Base-by-base conservation (phyloP, 2,797 vertebrate species). In the Calcarius lapponicus region DNA sequence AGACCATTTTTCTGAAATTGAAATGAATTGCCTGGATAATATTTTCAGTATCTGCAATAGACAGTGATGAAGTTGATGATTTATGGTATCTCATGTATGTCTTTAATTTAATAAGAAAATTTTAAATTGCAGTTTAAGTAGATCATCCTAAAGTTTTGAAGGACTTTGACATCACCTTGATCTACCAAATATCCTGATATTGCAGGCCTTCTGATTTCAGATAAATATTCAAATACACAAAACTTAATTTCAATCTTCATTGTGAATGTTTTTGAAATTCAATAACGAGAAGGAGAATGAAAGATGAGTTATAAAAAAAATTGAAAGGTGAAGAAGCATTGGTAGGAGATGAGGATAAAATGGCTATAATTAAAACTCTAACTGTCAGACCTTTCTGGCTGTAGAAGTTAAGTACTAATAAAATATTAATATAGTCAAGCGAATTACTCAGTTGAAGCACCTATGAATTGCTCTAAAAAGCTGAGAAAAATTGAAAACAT, bases 401-500 rank as follows among this genome's bases (percentile, higher is more conserved):
- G 10, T 60, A 64, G 45, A 79, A 50, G 25, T 74, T 90, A 89
- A 90, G 29, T 24, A 38, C 25, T 80, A 78, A 78, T 88, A 83
- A 93, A 92, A 86, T 80, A 95, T 72, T 84, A 75, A 88, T 81
- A 66, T 8, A 79, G 7, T 38, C 66, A 88, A 84, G 28, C 51
- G 66, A 84, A 91, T 43, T 74, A 75, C 25, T 84, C 14, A 32
- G 31, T 72, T 54, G 17, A 61, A 66, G 12, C 75, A 79, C 16
- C 16, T 58, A 81, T 31, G 12, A 78, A 75, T 69, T 48, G 16
- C 7, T 69, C 50, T 69, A 65, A 78, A 88, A 90, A 80, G 4
- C 42, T 69, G 32, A 84, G 62, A 75, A 81, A 86, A 79, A 50
- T 61, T 88, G 83, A 94, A 96, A 94, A 76, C 50, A 47, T 25